Conservation (phyloP, 2,113 vertebrate genomes). For the Tapirus terrestris region DNA sequence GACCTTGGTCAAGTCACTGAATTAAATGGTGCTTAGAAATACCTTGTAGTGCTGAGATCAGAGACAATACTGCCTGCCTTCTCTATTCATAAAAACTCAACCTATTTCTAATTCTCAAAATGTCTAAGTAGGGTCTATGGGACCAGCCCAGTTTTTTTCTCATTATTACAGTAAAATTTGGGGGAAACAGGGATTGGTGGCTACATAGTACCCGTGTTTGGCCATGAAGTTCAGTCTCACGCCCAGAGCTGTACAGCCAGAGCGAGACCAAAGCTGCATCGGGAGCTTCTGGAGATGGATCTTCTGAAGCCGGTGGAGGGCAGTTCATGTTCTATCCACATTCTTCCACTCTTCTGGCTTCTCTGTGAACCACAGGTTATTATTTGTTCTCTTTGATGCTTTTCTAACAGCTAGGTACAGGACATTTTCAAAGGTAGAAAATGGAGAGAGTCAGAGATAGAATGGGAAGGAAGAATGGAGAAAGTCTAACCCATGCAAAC, state of each 20-base stretch:
- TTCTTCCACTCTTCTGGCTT: too few relatives aligned
- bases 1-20: not conserved
- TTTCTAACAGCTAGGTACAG: not conserved
- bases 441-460: not conserved
- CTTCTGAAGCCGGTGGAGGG: not conserved
- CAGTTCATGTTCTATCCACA: not conserved
- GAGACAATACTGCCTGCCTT: not conserved
- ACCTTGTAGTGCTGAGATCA: not conserved
- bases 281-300: not conserved
- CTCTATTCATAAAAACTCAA: not conserved
- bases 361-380: not conserved
- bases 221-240: not conserved
- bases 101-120: not conserved
- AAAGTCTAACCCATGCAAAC: slow-evolving; percentile 5
- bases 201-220: fast-evolving
- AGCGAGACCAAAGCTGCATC: fast-evolving
- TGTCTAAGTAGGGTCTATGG: too few relatives aligned
- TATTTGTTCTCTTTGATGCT: not conserved
- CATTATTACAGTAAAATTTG: fast-evolving
- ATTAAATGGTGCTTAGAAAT: not conserved
- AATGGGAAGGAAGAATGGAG: not conserved
- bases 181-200: not conserved
- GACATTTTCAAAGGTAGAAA: not conserved
- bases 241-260: not conserved
- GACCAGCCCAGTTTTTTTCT: not conserved